Percentiles rank a stretch among this genome's conserved stretches.
These are phyloP conservation scores for Pyrrhura leucotis DNA, from an alignment of 2,797 vertebrate species.

Conservation along the genomic window DNA sequence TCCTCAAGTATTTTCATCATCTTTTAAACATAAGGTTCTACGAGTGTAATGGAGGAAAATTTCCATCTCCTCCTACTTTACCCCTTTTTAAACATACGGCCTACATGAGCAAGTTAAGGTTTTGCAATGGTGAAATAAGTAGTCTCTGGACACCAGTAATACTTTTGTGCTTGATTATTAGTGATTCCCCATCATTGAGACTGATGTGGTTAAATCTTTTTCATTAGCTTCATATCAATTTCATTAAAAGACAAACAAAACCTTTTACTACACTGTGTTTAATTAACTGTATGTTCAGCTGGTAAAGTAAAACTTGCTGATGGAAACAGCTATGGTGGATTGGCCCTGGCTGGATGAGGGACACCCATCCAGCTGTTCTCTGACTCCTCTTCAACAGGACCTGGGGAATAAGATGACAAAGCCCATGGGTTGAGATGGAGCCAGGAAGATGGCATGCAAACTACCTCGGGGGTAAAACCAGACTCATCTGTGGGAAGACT, in stretches of 20 bases:
- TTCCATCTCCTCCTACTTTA: not conserved
- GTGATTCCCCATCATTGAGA: not conserved
- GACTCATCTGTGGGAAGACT: not conserved
- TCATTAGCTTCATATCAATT: not conserved
- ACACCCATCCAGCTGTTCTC: fast-evolving
- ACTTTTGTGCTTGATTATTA: not conserved
- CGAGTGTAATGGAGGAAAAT: not conserved
- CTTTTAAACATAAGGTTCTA: not conserved
- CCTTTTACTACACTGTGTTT: not conserved
- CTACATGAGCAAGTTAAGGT: not conserved
- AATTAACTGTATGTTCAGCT: not conserved
- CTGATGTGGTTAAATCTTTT: not conserved
- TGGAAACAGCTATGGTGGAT: not conserved
- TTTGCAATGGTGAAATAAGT: not conserved
- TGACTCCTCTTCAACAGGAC: not conserved
- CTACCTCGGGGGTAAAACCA: not conserved
- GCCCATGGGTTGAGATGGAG: not conserved
- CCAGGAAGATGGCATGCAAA: no score
- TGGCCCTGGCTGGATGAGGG: not conserved
- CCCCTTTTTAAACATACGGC: not conserved
- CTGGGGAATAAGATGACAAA: not conserved
- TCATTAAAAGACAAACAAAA: not conserved
- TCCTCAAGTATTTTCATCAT: not conserved
- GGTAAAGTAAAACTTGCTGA: not conserved
- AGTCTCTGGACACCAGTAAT: not conserved